These are phyloP conservation scores for Tamias sibiricus DNA, from an alignment of 2,113 vertebrate species.

Conservation along the genomic window DNA sequence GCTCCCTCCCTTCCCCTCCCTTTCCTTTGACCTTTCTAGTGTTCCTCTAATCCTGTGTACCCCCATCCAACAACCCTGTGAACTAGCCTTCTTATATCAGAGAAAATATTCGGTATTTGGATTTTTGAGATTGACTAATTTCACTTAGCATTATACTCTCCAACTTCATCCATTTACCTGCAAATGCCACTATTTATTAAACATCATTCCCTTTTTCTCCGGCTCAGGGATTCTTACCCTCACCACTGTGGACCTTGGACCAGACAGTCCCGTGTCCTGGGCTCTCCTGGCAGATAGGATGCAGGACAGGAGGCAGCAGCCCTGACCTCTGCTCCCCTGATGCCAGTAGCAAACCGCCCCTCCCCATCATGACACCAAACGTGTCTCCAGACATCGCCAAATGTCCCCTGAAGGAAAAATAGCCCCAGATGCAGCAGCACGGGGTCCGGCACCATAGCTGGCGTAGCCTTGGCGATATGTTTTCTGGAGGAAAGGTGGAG, in stretches of 20 bases:
- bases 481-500: not conserved
- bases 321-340: not conserved
- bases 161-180: too few relatives aligned
- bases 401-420: not conserved
- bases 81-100: too few relatives aligned
- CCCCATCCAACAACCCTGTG: too few relatives aligned
- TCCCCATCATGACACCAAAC: accelerated
- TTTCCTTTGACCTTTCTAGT: too few relatives aligned
- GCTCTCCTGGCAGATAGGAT: not conserved
- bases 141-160: too few relatives aligned
- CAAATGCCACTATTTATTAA: too few relatives aligned
- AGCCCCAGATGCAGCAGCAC: too few relatives aligned
- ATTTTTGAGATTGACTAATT: too few relatives aligned
- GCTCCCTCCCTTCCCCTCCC: too few relatives aligned
- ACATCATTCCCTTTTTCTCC: not conserved
- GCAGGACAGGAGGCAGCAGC: too few relatives aligned
- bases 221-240: not conserved
- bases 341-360: accelerated
- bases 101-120: too few relatives aligned
- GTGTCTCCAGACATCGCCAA: not conserved
- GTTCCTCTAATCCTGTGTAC: too few relatives aligned
- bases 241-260: not conserved
- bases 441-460: not conserved
- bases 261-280: not conserved
- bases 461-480: not conserved